Evolutionary conservation across 2,113 vertebrate genomes (phyloP).

Genomic region (Cettia cetti): DNA sequence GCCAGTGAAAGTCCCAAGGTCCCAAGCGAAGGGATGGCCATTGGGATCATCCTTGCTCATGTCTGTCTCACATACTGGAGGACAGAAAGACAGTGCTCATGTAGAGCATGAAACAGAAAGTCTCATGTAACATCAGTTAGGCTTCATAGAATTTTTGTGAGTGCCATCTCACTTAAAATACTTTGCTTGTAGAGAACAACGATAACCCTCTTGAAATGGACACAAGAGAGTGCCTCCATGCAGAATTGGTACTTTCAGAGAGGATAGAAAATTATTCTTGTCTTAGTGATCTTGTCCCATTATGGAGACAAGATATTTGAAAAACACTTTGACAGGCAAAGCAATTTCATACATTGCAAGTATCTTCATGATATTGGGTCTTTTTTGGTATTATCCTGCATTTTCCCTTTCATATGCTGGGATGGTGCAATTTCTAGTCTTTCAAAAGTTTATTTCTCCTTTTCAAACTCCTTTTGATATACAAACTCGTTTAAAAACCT

Average conservation of each 20-base stretch:
- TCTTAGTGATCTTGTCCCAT: background rate
- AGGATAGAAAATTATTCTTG: background rate
- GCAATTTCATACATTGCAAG: background rate
- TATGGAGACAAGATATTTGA: background rate
- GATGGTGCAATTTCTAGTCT: background rate
- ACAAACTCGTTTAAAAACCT: background rate
- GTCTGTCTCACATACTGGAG: background rate
- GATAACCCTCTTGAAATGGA: background rate
- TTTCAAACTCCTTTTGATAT: background rate
- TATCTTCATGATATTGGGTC: background rate
- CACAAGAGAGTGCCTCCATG: accelerated
- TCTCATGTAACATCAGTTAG: background rate
- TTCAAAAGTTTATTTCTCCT: background rate
- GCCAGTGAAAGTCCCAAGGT: background rate
- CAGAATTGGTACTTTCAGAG: background rate
- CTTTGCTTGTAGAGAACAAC: background rate
- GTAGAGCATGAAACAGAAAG: too few relatives aligned
- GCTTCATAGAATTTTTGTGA: background rate
- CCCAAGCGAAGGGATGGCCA: background rate
- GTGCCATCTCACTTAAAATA: background rate
- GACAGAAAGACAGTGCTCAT: background rate
- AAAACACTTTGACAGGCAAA: background rate
- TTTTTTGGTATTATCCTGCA: background rate
- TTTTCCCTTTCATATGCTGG: background rate
- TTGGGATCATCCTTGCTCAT: background rate